Base-by-base conservation (phyloP, 1,140 invertebrate species). In the Tribolium castaneum region DNA sequence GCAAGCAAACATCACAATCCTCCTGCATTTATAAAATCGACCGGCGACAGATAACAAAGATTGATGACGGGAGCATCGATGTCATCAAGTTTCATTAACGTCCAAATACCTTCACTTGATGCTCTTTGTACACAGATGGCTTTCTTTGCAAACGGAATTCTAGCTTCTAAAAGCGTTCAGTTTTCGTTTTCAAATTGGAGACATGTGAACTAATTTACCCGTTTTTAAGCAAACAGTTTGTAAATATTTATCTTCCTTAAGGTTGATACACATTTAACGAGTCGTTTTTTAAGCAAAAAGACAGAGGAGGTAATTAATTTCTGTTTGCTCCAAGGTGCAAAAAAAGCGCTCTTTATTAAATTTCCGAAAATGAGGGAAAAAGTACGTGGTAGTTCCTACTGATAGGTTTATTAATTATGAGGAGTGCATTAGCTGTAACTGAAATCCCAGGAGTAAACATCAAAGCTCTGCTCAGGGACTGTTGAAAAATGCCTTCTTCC, bases 11-110 rank as follows among this genome's bases (percentile, higher is more conserved):
- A 66, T 66, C 30, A 35, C 59, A 66, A 66, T 66, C 59, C 54
- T 59, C 54, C 30, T 14, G 30, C 25, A 66, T 66, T 66, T 35
- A 66, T 66, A 66, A 66, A 66, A 66, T 66, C 30, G 59, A 66
- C 59, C 59, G 59, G 10, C 12, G 59, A 66, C 59, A 35, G 59
- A 35, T 66, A 66, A 66, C 59, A 35, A 66, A 66, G 59, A 66
- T 66, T 66, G 59, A 66, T 66, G 59, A 66, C 59, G 13, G n/a
- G 22, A 66, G n/a, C 59, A 66, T 34, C 59, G 25, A 35, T 66
- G 59, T 66, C 59, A 35, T 66, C 59, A 66, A 66, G 59, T 66
- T 66, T 66, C 59, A 66, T 66, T 66, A 66, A 35, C 30, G n/a
- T 66, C 59, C n/a, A 10, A 35, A 52, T 45, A 45, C 39, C 51